These are phyloP conservation scores for Glaucomys volans DNA, from an alignment of 2,113 vertebrate genomes.

Conservation along the genomic window DNA sequence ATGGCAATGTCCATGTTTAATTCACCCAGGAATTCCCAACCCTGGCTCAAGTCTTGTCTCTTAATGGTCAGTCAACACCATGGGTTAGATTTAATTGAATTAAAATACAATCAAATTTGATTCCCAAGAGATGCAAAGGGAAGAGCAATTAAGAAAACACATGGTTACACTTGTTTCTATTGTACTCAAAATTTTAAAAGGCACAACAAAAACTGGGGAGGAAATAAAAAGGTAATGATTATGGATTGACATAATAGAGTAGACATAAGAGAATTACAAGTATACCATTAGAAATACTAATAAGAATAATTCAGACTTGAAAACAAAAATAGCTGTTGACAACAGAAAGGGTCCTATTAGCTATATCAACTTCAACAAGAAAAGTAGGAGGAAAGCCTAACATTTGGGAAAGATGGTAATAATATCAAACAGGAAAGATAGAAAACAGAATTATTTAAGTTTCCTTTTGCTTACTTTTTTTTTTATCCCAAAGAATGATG, in stretches of 20 bases:
- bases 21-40: neutral
- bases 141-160: neutral
- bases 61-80: neutral
- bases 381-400: neutral
- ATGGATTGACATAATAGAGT: neutral
- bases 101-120: slow-evolving; percentile 41
- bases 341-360: neutral
- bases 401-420: neutral
- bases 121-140: neutral
- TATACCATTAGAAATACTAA: neutral
- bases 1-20: neutral
- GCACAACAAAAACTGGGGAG: neutral
- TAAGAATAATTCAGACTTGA: neutral
- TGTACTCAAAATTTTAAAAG: slow-evolving; percentile 37
- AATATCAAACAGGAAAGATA: neutral
- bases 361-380: neutral
- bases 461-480: slow-evolving; percentile 6
- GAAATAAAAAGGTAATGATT: neutral
- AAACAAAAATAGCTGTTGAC: neutral
- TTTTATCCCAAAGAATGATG: neutral
- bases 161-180: neutral
- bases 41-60: neutral
- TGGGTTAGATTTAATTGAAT: neutral
- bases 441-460: neutral
- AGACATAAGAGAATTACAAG: neutral